These are phyloP conservation scores for Fulmarus glacialis DNA, from an alignment of 2,113 vertebrate species.

Conservation along the genomic window DNA sequence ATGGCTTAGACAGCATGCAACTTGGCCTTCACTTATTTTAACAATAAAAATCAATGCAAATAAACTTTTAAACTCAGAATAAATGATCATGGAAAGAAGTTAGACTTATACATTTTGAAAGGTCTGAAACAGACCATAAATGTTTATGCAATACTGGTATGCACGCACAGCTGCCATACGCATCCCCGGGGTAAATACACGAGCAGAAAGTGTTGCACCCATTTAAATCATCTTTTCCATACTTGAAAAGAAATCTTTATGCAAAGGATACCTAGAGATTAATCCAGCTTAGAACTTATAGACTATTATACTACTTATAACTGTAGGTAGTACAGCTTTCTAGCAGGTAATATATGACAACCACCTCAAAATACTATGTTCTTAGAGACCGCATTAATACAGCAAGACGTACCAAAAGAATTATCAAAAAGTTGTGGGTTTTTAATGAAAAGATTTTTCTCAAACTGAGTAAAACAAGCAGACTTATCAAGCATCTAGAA, in stretches of 20 bases:
- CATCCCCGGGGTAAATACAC: not conserved
- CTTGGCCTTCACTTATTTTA: not conserved
- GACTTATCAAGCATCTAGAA: not conserved
- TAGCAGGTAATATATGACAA: not conserved
- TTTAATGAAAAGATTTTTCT: not conserved
- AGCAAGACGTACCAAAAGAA: not conserved
- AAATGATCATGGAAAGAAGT: not conserved
- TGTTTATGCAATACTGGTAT: not conserved
- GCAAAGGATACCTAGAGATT: not conserved
- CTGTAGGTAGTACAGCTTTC: not conserved
- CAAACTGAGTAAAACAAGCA: not conserved
- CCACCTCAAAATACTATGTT: not conserved
- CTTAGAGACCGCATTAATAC: not conserved
- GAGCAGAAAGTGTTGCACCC: not conserved
- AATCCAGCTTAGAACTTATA: not conserved
- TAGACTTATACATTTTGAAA: not conserved
- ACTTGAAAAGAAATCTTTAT: not conserved
- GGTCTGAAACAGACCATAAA: not conserved
- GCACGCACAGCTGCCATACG: rapidly evolving
- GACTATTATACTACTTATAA: not conserved
- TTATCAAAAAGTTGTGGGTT: not conserved
- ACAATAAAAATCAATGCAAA: not conserved
- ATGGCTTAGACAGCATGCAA: not conserved
- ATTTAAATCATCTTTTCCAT: not conserved
- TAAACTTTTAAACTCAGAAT: not conserved